These are phyloP conservation scores for Pimephales promelas DNA, from an alignment of 2,113 vertebrate genomes.

Conservation along the genomic window DNA sequence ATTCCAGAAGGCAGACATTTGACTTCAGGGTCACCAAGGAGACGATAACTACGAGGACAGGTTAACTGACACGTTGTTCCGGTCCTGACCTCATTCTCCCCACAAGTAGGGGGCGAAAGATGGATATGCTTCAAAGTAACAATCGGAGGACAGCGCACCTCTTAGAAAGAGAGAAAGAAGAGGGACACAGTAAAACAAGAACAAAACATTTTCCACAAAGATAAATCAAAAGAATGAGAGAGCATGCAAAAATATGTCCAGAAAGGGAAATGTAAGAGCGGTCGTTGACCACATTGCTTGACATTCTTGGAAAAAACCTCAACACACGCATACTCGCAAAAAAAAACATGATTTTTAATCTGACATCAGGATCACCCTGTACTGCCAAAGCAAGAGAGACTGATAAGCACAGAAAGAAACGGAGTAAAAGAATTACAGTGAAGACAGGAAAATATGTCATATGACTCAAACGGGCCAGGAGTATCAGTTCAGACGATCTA, in stretches of 20 bases:
- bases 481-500: not conserved
- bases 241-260: constrained; percentile 17
- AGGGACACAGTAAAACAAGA: not conserved
- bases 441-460: not conserved
- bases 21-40: constrained; percentile 81
- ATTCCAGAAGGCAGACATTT: constrained; percentile 84
- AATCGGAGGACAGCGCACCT: constrained; percentile 82
- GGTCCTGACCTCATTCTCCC: constrained; percentile 73
- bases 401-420: not conserved
- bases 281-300: constrained; percentile 33
- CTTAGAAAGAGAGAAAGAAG: constrained; percentile 65
- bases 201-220: constrained; percentile 26
- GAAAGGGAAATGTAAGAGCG: constrained; percentile 35
- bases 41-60: constrained; percentile 85
- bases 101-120: constrained; percentile 82
- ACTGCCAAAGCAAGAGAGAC: constrained; percentile 8
- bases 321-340: constrained; percentile 21
- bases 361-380: not conserved
- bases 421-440: not conserved
- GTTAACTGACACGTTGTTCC: constrained; percentile 82
- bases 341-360: not conserved
- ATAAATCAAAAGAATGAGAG: constrained; percentile 3
- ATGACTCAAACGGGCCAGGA: not conserved
- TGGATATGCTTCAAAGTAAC: constrained; percentile 75
- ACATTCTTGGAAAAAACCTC: constrained; percentile 30